Percentiles rank a stretch among this genome's conserved stretches.
Conservation (phyloP, 2,888 invertebrate genomes). For the Atrina japonica region DNA sequence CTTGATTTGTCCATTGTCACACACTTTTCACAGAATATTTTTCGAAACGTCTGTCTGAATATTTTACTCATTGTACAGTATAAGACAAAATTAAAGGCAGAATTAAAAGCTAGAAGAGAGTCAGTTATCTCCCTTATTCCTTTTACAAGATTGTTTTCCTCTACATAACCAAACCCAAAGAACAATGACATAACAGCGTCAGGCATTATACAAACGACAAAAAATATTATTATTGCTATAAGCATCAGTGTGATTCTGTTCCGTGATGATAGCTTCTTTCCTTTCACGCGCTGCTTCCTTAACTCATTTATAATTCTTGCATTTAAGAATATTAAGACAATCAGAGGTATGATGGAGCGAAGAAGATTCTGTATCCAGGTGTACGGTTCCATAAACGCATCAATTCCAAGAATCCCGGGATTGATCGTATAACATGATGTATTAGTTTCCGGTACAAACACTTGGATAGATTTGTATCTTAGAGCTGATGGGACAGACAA, state of each 20-base stretch:
- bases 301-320: slow-evolving; percentile 75
- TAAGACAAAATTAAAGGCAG: slow-evolving; percentile 78
- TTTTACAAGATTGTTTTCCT: slow-evolving; percentile 73
- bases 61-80: slow-evolving; percentile 77
- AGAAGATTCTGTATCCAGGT: slow-evolving; percentile 76
- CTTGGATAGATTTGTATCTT: slow-evolving; percentile 69
- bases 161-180: slow-evolving; percentile 78
- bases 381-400: slow-evolving; percentile 72
- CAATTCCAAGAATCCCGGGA: slow-evolving; percentile 66
- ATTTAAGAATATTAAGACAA: slow-evolving; percentile 75
- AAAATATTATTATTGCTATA: slow-evolving; percentile 77
- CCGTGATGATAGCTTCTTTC: slow-evolving; percentile 72
- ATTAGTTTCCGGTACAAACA: slow-evolving; percentile 58
- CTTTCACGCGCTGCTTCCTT: slow-evolving; percentile 69
- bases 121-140: slow-evolving; percentile 79
- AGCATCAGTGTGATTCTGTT: slow-evolving; percentile 79
- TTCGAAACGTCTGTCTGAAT: slow-evolving; percentile 74
- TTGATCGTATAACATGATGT: slow-evolving; percentile 61
- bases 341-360: slow-evolving; percentile 76
- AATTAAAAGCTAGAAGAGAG: slow-evolving; percentile 76
- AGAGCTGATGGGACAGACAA: slow-evolving; percentile 75
- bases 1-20: slow-evolving; percentile 26
- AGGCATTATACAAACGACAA: slow-evolving; percentile 78
- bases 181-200: slow-evolving; percentile 79
- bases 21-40: slow-evolving; percentile 65